A percentile compares a stretch with the other conserved stretches of the same genome.
phyloP scores from a whole-genome alignment of 64 coral and sea anemone species.

The Cladopsammia gracilis region DNA sequence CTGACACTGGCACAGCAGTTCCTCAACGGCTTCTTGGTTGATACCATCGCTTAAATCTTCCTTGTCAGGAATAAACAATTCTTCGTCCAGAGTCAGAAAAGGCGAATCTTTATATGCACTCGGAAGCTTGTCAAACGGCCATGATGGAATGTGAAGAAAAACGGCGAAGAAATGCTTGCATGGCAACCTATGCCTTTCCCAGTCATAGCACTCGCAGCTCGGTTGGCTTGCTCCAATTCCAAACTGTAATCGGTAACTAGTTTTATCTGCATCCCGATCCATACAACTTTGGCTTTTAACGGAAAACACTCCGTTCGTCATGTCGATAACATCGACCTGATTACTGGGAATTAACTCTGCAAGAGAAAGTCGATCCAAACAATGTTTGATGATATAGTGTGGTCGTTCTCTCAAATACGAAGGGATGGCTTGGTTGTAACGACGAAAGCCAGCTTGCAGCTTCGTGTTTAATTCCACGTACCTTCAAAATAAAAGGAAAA shows the following conservation, averaged over 20 bases:
- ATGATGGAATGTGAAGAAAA: conserved; percentile 35
- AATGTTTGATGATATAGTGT: conserved; percentile 57
- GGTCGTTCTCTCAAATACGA: conserved; percentile 37
- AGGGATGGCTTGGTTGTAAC: conserved; percentile 21
- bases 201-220: conserved; percentile 39
- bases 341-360: conserved; percentile 36
- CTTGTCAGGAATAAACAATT: background rate
- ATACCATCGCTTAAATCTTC: background rate
- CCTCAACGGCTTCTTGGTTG: background rate
- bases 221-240: conserved; percentile 24
- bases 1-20: background rate
- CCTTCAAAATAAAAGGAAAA: too few relatives aligned
- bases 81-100: conserved; percentile 44
- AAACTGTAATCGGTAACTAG: conserved; percentile 1
- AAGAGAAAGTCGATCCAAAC: conserved; percentile 1
- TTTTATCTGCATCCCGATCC: conserved; percentile 20
- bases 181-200: conserved; percentile 39
- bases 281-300: conserved; percentile 40
- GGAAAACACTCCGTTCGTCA: conserved; percentile 15
- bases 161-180: conserved; percentile 80
- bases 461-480: conserved; percentile 72
- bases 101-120: conserved; percentile 55
- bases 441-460: conserved; percentile 32
- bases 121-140: conserved; percentile 52
- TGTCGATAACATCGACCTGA: conserved; percentile 7